A percentile compares a stretch with the other conserved stretches of the same genome.
These are phyloP conservation scores for Hyppa rectilinea DNA, from an alignment of 2,888 invertebrate genomes.

Conservation along the genomic window DNA sequence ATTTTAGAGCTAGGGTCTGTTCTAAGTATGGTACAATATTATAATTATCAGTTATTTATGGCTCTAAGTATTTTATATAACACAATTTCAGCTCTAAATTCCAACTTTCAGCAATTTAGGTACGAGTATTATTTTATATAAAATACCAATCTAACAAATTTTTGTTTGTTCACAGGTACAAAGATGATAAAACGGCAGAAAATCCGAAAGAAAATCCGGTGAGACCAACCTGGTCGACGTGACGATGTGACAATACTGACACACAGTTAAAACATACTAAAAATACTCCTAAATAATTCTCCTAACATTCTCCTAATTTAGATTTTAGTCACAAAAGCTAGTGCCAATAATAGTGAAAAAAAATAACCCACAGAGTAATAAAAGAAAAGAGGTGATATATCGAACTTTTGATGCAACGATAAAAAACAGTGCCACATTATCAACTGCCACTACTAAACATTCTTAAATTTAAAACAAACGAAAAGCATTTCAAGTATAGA, in stretches of 20 bases:
- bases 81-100: too few species aligned
- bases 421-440: constrained; percentile 69
- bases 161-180: constrained; percentile 76
- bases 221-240: constrained; percentile 63
- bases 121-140: too few species aligned
- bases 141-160: not conserved
- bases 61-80: too few species aligned
- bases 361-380: constrained; percentile 63
- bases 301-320: constrained; percentile 67
- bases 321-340: constrained; percentile 69
- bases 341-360: constrained; percentile 79
- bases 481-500: constrained; percentile 3
- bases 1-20: too few species aligned
- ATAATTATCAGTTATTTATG: too few species aligned
- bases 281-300: constrained; percentile 78
- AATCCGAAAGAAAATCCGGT: constrained; percentile 82
- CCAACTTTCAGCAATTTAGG: too few species aligned
- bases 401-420: constrained; percentile 76
- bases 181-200: constrained; percentile 83
- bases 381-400: constrained; percentile 68
- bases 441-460: constrained; percentile 37
- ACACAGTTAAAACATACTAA: constrained; percentile 68
- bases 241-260: constrained; percentile 78
- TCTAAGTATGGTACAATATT: too few species aligned
- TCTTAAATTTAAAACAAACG: constrained; percentile 21